phyloP scores from a whole-genome alignment of 2,113 vertebrate genomes.

The Hyla sarda region DNA sequence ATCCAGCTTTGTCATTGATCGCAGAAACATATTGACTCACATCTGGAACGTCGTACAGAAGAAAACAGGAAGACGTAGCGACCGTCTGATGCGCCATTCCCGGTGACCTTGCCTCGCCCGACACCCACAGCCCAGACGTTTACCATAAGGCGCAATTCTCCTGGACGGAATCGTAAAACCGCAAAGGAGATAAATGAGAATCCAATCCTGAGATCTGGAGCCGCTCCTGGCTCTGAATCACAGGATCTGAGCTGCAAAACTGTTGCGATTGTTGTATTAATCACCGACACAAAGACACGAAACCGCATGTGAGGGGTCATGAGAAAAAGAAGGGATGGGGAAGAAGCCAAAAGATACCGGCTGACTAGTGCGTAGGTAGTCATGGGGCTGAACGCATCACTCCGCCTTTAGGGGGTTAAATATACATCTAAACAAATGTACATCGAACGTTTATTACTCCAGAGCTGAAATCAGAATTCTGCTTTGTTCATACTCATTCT shows the following conservation, averaged over 20 bases:
- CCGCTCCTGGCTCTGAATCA: constrained; percentile 2
- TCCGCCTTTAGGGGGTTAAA: neutral
- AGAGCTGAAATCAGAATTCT: neutral
- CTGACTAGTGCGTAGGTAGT: neutral
- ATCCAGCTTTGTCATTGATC: neutral
- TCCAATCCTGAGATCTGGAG: neutral
- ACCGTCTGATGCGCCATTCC: neutral
- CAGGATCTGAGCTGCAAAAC: neutral
- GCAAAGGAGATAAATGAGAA: neutral
- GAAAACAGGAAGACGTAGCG: neutral
- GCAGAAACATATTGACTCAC: neutral
- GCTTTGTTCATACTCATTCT: neutral
- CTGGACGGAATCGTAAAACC: neutral
- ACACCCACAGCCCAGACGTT: neutral
- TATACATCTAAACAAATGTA: no score
- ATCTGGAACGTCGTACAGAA: neutral
- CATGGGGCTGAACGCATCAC: neutral
- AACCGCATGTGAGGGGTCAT: neutral
- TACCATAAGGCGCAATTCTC: neutral
- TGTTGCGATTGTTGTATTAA: constrained; percentile 1
- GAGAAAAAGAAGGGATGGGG: neutral
- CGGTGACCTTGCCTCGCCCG: neutral
- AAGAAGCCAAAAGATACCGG: neutral
- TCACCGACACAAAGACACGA: constrained; percentile 6
- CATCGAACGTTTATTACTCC: no score